Conservation (phyloP, 2,888 invertebrate species). For the Sceliomorpha sp. region DNA sequence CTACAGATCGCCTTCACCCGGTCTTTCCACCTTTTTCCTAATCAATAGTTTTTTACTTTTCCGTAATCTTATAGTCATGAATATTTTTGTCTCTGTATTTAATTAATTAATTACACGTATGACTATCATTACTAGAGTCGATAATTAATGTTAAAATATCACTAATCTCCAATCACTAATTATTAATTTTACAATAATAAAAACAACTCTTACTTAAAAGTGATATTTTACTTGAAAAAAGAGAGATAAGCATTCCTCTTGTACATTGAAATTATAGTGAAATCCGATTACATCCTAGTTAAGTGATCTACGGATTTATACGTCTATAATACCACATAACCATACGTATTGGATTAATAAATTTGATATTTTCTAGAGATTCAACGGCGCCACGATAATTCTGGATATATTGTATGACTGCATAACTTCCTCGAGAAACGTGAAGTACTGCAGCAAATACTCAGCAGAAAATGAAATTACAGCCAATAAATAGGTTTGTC, state of each 20-base stretch:
- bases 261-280: constrained; percentile 60
- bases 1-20: too few relatives aligned
- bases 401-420: constrained; percentile 29
- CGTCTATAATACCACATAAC: constrained; percentile 50
- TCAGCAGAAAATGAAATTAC: constrained; percentile 42
- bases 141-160: too few relatives aligned
- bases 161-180: too few relatives aligned
- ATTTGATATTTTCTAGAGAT: constrained; percentile 57
- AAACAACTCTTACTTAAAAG: too few relatives aligned
- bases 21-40: too few relatives aligned
- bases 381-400: constrained; percentile 34
- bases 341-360: constrained; percentile 59
- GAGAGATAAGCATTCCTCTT: constrained; percentile 18
- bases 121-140: too few relatives aligned
- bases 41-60: too few relatives aligned
- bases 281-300: constrained; percentile 62
- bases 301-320: constrained; percentile 59
- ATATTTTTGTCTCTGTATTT: too few relatives aligned
- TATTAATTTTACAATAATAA: too few relatives aligned
- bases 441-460: constrained; percentile 12
- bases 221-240: too few relatives aligned
- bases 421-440: constrained; percentile 28
- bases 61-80: too few relatives aligned
- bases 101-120: too few relatives aligned
- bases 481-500: constrained; percentile 35